These are phyloP conservation scores for Diceros bicornis DNA, from an alignment of 2,797 vertebrate genomes.

Conservation along the genomic window DNA sequence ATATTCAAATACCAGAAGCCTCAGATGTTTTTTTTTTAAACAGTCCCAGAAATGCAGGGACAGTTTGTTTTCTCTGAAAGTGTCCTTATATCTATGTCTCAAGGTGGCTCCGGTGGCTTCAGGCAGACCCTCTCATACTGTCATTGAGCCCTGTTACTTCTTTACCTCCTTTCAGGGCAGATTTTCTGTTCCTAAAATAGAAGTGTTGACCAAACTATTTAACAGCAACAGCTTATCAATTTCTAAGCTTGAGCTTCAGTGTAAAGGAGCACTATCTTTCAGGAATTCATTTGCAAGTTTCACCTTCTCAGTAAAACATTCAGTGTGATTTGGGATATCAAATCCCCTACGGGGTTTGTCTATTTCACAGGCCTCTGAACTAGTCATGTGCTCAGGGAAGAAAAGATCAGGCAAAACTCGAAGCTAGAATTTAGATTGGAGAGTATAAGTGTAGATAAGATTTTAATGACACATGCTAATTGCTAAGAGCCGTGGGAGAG, in stretches of 20 bases:
- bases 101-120: not conserved
- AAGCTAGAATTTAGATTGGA: constrained; percentile 72
- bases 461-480: constrained; percentile 69
- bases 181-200: constrained; percentile 53
- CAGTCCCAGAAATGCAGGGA: not conserved
- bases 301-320: constrained; percentile 52
- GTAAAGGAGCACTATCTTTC: constrained; percentile 55
- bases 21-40: not conserved
- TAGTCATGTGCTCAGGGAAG: constrained; percentile 40
- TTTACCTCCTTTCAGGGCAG: not conserved
- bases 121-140: not conserved
- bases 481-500: constrained; percentile 68
- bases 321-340: constrained; percentile 54
- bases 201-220: constrained; percentile 42
- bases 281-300: constrained; percentile 69
- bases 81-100: not conserved
- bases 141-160: not conserved
- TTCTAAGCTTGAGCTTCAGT: constrained; percentile 26
- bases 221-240: constrained; percentile 27
- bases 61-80: constrained; percentile 31
- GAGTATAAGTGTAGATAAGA: constrained; percentile 65
- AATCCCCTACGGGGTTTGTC: not conserved
- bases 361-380: constrained; percentile 55
- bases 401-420: constrained; percentile 82
- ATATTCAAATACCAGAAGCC: constrained; percentile 19